Evolutionary conservation across 2,888 invertebrate genomes (phyloP).

Genomic region (Agrochola litura): DNA sequence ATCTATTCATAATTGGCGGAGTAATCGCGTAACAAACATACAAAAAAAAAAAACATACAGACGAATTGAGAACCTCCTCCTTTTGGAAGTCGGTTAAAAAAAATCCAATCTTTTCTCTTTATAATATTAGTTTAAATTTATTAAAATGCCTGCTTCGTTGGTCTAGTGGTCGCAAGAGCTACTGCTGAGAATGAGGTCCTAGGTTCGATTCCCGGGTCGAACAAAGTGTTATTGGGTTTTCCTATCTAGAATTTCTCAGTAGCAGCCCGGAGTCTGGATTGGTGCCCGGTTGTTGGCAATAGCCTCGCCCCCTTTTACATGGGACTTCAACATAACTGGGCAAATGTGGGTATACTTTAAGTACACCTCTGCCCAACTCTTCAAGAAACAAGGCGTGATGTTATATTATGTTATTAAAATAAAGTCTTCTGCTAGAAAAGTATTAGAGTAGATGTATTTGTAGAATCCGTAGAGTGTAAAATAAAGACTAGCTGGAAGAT

Average conservation of each 20-base stretch:
- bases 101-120: no score
- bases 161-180: not conserved
- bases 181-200: not conserved
- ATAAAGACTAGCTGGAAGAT: constrained; percentile 44
- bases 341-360: not conserved
- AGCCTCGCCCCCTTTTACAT: not conserved
- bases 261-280: no score
- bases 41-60: no score
- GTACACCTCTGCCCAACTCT: not conserved
- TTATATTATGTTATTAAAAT: constrained; percentile 25
- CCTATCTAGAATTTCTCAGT: not conserved
- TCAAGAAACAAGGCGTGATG: not conserved
- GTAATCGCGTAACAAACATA: no score
- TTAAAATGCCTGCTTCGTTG: not conserved
- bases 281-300: no score
- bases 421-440: constrained; percentile 24
- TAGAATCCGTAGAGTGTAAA: constrained; percentile 32
- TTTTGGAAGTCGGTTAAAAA: no score
- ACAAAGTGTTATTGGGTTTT: not conserved
- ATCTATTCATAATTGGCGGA: no score
- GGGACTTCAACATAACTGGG: not conserved
- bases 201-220: not conserved
- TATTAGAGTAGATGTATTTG: constrained; percentile 18
- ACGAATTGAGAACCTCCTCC: no score
- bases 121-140: constrained; percentile 4